These are phyloP conservation scores for Embidobia sp. DNA, from an alignment of 2,888 invertebrate species.

Conservation along the genomic window DNA sequence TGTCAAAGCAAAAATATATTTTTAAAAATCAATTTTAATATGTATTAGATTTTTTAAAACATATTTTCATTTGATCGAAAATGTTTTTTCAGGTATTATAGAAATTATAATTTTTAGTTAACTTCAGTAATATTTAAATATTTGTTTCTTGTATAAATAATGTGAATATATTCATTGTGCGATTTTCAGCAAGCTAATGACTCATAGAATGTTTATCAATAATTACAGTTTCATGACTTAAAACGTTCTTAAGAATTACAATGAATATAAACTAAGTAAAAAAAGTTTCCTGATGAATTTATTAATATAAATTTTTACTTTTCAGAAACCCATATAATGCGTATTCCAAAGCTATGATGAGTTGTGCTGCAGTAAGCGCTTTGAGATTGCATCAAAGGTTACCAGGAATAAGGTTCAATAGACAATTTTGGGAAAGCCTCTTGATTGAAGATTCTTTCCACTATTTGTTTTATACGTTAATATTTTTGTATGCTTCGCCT, in stretches of 20 bases:
- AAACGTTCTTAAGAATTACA: too few species aligned
- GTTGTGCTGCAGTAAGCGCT: slow-evolving; percentile 97
- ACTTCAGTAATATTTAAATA: too few species aligned
- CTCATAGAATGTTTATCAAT: too few species aligned
- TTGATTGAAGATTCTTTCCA: slow-evolving; percentile 97
- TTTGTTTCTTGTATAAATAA: too few species aligned
- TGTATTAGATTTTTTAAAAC: neutral
- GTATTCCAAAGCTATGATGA: slow-evolving; percentile 95
- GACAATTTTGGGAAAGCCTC: slow-evolving; percentile 91
- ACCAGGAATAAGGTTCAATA: slow-evolving; percentile 90
- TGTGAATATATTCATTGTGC: too few species aligned
- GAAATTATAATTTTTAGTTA: too few species aligned
- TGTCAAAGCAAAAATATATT: too few species aligned
- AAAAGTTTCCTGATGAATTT: too few species aligned
- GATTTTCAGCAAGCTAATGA: too few species aligned
- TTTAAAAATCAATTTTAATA: neutral
- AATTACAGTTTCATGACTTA: too few species aligned
- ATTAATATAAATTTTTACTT: slow-evolving; percentile 63
- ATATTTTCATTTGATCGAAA: slow-evolving; percentile 78
- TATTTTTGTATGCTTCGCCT: slow-evolving; percentile 95
- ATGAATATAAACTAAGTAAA: too few species aligned
- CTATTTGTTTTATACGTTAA: slow-evolving; percentile 96
- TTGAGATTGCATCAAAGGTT: slow-evolving; percentile 96
- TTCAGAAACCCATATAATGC: slow-evolving; percentile 89
- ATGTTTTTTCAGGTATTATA: too few species aligned